A percentile compares a stretch with the other conserved stretches of the same genome.
Conservation (phyloP, 2,113 vertebrate species). For the Neotragus pygmaeus region DNA sequence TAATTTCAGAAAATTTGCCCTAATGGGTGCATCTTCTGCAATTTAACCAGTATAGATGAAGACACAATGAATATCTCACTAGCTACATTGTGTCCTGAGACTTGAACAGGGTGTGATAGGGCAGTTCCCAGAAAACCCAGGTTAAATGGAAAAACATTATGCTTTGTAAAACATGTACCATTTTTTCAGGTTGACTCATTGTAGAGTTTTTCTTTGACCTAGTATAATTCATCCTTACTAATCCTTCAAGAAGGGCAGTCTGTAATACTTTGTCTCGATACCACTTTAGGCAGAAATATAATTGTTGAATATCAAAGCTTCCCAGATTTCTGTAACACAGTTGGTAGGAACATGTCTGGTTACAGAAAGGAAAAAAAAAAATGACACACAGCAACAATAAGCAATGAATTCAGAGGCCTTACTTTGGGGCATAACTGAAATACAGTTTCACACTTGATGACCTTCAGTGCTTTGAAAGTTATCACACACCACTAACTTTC, state of each 20-base stretch:
- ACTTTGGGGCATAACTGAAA: neutral
- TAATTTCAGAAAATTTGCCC: neutral
- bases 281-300: conserved; percentile 8
- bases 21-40: neutral
- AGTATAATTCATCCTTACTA: neutral
- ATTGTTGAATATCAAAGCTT: neutral
- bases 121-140: neutral
- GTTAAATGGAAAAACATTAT: neutral
- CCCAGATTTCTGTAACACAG: neutral
- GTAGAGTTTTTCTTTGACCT: neutral
- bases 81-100: neutral
- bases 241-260: neutral
- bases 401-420: neutral
- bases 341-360: neutral
- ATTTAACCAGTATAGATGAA: neutral
- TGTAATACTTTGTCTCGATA: neutral
- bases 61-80: neutral
- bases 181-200: neutral
- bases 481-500: neutral
- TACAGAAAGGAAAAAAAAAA: neutral
- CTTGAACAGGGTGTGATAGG: neutral
- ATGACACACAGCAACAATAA: neutral
- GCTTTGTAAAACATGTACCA: neutral
- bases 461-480: neutral
- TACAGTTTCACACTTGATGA: neutral